Evolutionary conservation across 2,797 vertebrate species (phyloP), one percentile per base, ranked within the genome.

Genomic region (Spizella passerina): DNA sequence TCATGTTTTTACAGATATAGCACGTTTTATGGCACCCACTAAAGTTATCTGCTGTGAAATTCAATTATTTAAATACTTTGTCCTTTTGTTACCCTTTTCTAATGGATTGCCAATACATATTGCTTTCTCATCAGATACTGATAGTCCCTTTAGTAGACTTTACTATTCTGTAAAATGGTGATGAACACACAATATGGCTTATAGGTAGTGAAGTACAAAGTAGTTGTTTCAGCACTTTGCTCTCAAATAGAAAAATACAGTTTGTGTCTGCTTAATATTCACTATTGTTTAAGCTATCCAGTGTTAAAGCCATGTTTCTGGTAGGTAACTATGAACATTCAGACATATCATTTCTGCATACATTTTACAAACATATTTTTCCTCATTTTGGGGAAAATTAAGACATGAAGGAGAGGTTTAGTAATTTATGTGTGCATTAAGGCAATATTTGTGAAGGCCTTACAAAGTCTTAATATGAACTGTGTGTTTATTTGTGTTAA

Each of bases 81-180:
- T 95, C 95, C 91, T 96, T 95, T 95, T 80, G 75, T 96, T 96
- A 95, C 94, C 95, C 94, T 94, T 96, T 94, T 92, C 86, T 92
- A 90, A 84, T 96, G 93, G 78, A 70, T 96, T 95, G 91, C 91
- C 93, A 96, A 88, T 90, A 84, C 82, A 84, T 83, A 93, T 26
- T 96, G 94, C 91, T 93, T 96, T 96, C 92, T 96, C 93, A 95
- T 96, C 93, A 96, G 81, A 95, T 93, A 86, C 86, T 80, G 81
- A 94, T 91, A 76, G 93, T 96, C 94, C 77, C 92, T 84, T 90
- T 95, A 95, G 90, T 90, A 88, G 88, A 72, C n/a, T 93, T 90
- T 43, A 65, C 52, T 93, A 4, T 93, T 92, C 63, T 91, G 41
- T 76, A 75, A 84, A 90, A 93, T 70, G 52, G 49, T 84, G 83